These are phyloP conservation scores for Volucella inanis DNA, from an alignment of 2,888 invertebrate genomes.

Conservation along the genomic window DNA sequence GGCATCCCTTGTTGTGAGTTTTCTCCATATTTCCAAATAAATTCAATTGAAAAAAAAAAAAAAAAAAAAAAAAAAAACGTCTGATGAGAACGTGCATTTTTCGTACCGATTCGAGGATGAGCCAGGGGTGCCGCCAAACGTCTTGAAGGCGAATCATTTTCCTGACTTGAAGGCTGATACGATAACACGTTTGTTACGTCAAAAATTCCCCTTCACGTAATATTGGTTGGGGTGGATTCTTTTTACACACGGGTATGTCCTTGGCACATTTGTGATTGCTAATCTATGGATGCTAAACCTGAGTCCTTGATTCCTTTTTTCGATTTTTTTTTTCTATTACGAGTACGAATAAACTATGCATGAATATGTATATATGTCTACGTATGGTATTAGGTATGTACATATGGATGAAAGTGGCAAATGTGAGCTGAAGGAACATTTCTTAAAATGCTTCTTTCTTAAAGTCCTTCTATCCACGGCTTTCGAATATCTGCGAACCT, in stretches of 20 bases:
- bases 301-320: slow-evolving; percentile 37
- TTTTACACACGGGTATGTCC: slow-evolving; percentile 44
- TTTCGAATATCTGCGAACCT: too few species aligned
- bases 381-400: not conserved
- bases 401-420: too few species aligned
- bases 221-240: slow-evolving; percentile 7
- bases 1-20: slow-evolving; percentile 24
- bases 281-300: slow-evolving; percentile 40
- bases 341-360: too few species aligned
- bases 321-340: slow-evolving; percentile 15
- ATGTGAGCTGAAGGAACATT: too few species aligned
- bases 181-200: slow-evolving; percentile 55
- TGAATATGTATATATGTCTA: not conserved
- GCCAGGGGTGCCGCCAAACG: slow-evolving; percentile 27
- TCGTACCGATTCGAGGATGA: slow-evolving; percentile 40
- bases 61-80: slow-evolving; percentile 23
- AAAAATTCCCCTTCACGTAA: slow-evolving; percentile 19
- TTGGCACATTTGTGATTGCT: slow-evolving; percentile 66
- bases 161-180: slow-evolving; percentile 51
- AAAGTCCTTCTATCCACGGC: too few species aligned
- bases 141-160: slow-evolving; percentile 60
- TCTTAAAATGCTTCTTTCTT: too few species aligned
- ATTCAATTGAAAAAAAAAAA: slow-evolving; percentile 52
- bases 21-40: slow-evolving; percentile 40
- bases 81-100: slow-evolving; percentile 51